phyloP scores from a whole-genome alignment of 2,888 invertebrate species.

The Anoncus sp. region DNA sequence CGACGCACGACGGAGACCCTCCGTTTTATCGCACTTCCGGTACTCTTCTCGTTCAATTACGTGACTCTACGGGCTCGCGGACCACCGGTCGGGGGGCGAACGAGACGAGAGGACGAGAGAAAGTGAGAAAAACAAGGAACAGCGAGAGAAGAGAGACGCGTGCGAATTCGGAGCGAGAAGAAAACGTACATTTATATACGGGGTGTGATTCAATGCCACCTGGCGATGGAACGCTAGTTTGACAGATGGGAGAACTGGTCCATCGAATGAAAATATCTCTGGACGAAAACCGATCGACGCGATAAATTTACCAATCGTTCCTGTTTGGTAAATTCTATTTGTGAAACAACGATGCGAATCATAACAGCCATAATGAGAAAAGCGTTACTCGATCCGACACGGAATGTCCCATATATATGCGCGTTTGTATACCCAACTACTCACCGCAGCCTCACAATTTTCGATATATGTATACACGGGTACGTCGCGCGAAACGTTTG shows the following conservation, averaged over 20 bases:
- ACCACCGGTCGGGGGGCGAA: constrained; percentile 31
- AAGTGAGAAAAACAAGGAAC: constrained; percentile 12
- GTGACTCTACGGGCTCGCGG: constrained; percentile 54
- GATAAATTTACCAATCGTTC: too few species aligned
- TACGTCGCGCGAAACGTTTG: constrained; percentile 41
- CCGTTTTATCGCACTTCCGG: constrained; percentile 65
- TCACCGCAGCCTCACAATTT: constrained; percentile 4
- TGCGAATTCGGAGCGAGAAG: neutral
- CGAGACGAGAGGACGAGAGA: neutral
- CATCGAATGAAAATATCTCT: too few species aligned
- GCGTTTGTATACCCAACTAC: neutral
- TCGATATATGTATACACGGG: neutral
- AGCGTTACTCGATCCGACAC: too few species aligned
- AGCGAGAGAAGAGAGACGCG: neutral
- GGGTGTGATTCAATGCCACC: neutral
- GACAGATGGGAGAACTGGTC: too few species aligned
- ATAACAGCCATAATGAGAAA: too few species aligned
- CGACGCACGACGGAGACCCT: constrained; percentile 35
- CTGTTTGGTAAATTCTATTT: too few species aligned
- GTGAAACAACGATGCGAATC: too few species aligned
- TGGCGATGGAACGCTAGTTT: too few species aligned
- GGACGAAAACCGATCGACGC: too few species aligned
- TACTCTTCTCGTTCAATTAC: constrained; percentile 65
- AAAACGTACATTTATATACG: neutral
- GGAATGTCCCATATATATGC: too few species aligned